Evolutionary conservation across 2,113 vertebrate genomes (phyloP), one percentile per base, ranked within the genome.

Genomic region (Verasper variegatus): DNA sequence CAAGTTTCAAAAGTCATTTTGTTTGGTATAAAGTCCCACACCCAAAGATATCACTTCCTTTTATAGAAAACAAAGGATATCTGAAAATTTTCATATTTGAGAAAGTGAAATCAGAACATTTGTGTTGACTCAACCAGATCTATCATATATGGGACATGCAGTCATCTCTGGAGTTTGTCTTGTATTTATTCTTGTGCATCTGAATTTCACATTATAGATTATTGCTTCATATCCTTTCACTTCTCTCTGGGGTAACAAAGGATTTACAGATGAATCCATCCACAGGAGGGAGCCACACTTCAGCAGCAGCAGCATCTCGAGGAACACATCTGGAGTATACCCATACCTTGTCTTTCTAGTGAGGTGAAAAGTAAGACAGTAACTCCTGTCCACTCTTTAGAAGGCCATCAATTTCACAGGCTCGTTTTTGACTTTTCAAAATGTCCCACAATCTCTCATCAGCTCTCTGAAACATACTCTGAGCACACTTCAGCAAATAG

Each of bases 281-380:
- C 67, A 70, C 68, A 55, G 58, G 81, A 74, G 79, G 66, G 76
- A 72, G 81, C 57, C 67, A 35, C 4, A 8, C 7, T 21, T 24
- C 58, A 17, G 26, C 14, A 9, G 24, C 24, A 20, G 15, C 14
- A 11, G 37, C 54, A 12, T 59, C 54, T 70, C 31, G 27, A 65
- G 15, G 2, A 31, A 1, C 31, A 31, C 6, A 31, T 31, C 31
- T 7, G 31, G 31, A 31, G 31, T 31, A 7, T 31, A 31, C 7
- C 6, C 0, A 31, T 31, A 31, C 31, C 31, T 31, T 31, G 31
- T 7, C 31, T 31, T 31, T 31, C 31, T 31, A 31, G 31, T 31
- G 31, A 31, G 20, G 14, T 79, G 40, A 42, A 11, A 42, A 42
- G 2, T 42, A 42, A 42, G 10, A 11, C 40, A 42, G 10, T 2